Percentiles rank a stretch among this genome's conserved stretches.
Conservation (phyloP, 2,797 vertebrate species). For the Clarias pachynema region DNA sequence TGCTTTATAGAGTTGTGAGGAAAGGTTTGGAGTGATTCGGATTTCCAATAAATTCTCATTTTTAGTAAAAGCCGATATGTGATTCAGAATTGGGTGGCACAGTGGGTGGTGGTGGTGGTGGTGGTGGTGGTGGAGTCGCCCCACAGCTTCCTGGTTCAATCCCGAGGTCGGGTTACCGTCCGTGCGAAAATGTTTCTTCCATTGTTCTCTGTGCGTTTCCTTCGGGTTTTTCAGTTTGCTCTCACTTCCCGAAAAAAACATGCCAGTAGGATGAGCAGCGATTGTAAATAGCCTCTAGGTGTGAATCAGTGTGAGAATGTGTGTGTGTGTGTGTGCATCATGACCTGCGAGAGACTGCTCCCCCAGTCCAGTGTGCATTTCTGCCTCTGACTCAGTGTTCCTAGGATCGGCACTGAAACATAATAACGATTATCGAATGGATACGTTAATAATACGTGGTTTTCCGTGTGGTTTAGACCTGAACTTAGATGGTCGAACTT, state of each 20-base stretch:
- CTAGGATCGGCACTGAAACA: not conserved
- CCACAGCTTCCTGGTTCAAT: not conserved
- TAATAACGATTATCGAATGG: not conserved
- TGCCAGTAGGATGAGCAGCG: not conserved
- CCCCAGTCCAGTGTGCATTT: not conserved
- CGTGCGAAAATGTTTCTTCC: not conserved
- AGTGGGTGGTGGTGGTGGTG: not conserved
- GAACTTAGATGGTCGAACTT: not conserved
- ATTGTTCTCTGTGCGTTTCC: slow-evolving; percentile 1
- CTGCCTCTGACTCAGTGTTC: not conserved
- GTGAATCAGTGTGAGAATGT: not conserved
- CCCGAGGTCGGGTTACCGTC: not conserved
- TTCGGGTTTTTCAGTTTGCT: not conserved
- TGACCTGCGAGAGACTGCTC: not conserved
- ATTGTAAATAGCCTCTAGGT: not conserved
- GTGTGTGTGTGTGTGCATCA: not conserved
- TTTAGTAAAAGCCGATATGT: not conserved
- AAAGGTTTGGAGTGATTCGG: not conserved
- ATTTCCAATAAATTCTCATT: not conserved
- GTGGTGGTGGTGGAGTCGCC: not conserved
- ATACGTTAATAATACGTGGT: not conserved
- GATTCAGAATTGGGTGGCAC: not conserved
- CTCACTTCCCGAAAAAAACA: not conserved
- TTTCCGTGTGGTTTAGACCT: too few species aligned
- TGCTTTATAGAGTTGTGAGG: slow-evolving; percentile 59